These are phyloP conservation scores for Zophobas atratus DNA, from an alignment of 1,140 invertebrate species.

Conservation along the genomic window DNA sequence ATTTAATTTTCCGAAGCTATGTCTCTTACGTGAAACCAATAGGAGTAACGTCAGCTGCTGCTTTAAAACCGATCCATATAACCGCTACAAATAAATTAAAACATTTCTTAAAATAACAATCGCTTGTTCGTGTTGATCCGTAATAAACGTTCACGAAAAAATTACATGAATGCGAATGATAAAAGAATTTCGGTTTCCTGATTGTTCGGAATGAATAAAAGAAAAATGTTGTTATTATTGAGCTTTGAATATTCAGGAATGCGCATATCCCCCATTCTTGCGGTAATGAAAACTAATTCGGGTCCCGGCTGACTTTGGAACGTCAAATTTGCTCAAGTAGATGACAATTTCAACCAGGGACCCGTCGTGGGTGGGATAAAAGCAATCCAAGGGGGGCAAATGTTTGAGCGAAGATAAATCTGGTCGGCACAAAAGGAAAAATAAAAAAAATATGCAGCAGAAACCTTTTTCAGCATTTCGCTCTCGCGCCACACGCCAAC, in stretches of 20 bases:
- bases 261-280: conserved; percentile 10
- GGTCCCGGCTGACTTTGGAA: conserved; percentile 5
- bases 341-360: conserved; percentile 12
- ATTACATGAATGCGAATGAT: conserved; percentile 29
- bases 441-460: conserved; percentile 42
- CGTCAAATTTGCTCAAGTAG: conserved; percentile 30
- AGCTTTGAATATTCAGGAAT: conserved; percentile 14
- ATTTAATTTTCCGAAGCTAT: conserved; percentile 38
- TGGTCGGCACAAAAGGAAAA: conserved; percentile 31
- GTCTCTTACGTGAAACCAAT: conserved; percentile 30
- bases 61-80: no score
- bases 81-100: conserved; percentile 24
- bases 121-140: conserved; percentile 18
- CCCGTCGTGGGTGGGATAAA: neutral
- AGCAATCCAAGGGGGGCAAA: neutral
- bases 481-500: conserved; percentile 29
- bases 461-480: conserved; percentile 37
- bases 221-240: conserved; percentile 22
- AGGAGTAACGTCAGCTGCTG: conserved; percentile 7
- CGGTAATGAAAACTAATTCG: conserved; percentile 38
- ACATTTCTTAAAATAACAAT: conserved; percentile 23
- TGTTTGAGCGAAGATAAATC: conserved; percentile 41
- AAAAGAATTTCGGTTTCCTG: conserved; percentile 4
- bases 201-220: conserved; percentile 10
- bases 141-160: conserved; percentile 27